Percentiles rank a stretch among this genome's conserved stretches.
Conservation (phyloP, 2,797 vertebrate genomes). For the Craterocephalus amniculus region DNA sequence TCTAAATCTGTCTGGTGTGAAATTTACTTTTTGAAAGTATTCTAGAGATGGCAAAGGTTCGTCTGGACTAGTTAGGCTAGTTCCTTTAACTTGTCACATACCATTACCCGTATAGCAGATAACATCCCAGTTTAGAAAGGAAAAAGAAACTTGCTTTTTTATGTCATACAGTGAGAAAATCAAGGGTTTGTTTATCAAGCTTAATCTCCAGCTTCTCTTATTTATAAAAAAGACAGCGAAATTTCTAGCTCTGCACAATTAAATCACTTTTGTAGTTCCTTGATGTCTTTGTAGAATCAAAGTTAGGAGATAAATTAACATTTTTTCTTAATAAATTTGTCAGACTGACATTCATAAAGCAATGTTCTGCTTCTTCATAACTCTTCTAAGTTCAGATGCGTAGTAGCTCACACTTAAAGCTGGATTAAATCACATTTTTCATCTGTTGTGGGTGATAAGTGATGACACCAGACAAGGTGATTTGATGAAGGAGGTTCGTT, state of each 20-base stretch:
- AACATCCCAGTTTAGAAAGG: not conserved
- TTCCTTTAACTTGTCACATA: not conserved
- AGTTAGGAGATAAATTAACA: not conserved
- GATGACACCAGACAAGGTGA: not conserved
- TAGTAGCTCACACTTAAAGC: not conserved
- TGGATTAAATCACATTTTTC: not conserved
- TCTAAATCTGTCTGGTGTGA: no score
- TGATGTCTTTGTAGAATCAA: no score
- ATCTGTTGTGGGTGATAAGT: not conserved
- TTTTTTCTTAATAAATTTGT: not conserved
- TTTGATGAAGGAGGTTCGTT: not conserved
- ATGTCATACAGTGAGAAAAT: constrained; percentile 3
- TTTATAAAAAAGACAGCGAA: not conserved
- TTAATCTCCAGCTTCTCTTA: not conserved
- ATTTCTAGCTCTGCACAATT: no score
- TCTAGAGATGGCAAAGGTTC: no score
- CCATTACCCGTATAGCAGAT: not conserved
- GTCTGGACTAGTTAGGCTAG: no score
- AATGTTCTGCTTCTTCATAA: not conserved
- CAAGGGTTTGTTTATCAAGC: not conserved
- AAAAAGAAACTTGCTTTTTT: not conserved
- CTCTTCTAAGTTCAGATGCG: not conserved
- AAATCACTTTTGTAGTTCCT: no score
- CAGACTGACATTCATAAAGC: not conserved
- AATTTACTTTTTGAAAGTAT: no score